Base-by-base conservation (phyloP, 2,797 vertebrate species). In the Garrulus glandarius region DNA sequence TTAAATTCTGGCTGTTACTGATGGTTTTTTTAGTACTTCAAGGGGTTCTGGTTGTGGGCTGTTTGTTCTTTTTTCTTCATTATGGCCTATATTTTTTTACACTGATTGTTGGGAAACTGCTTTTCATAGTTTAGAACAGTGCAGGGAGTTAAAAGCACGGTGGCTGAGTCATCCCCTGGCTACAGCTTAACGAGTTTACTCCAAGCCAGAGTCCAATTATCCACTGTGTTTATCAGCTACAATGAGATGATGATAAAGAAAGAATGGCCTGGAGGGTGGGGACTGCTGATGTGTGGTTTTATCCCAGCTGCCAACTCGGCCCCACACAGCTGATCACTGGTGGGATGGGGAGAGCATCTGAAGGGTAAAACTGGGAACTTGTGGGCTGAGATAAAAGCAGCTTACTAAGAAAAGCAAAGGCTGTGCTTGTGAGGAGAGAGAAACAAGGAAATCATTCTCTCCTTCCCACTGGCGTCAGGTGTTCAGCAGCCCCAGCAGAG, bases 161-260 rank as follows among this genome's bases (percentile, higher is more conserved):
- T 72, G 75, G 71, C 78, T 86, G 67, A 90, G 67, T 95, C 77
- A 81, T 60, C 77, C 39, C 36, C 89, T 96, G 92, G 89, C 92
- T 94, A 80, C 63, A 84, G 87, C 76, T 96, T 95, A 91, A 94
- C 13, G 59, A 96, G 75, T 95, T 92, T 72, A 79, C 84, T 87
- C 81, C 92, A 93, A 96, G 92, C 67, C 78, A 84, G 82, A 95
- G 74, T 84, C 90, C 85, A 97, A 32, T 96, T 93, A 87, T 65
- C 64, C 41, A 36, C 47, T 37, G 39, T 91, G 36, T 93, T 91
- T 96, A 89, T 91, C 72, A 95, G 10, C 87, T 39, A 49, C 71
- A 85, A 47, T 76, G 64, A 59, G 69, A 37, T 89, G 89, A 90
- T 87, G 87, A 87, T 69, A 89, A 61, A 79, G 27, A 26, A 87